Percentiles rank a stretch among this genome's conserved stretches.
Conservation (phyloP, 2,888 invertebrate species). For the Eupithecia subfuscata region DNA sequence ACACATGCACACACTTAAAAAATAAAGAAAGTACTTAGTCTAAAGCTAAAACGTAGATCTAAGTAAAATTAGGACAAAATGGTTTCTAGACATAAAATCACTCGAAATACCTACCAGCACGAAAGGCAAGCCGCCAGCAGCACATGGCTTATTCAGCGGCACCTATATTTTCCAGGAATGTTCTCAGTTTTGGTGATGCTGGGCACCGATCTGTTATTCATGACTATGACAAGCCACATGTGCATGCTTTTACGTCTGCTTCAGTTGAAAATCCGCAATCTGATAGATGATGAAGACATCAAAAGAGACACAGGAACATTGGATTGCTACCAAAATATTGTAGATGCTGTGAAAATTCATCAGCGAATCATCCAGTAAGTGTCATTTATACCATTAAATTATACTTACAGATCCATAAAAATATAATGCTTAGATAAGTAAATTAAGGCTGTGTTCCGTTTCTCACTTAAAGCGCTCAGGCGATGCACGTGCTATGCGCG, state of each 20-base stretch:
- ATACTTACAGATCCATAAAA: background rate
- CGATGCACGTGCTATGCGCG: no score
- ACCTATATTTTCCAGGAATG: slow-evolving; percentile 49
- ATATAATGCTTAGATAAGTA: no score
- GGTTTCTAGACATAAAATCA: background rate
- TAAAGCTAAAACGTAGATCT: no score
- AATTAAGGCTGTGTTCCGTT: no score
- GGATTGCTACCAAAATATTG: slow-evolving; percentile 63
- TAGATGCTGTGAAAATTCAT: slow-evolving; percentile 64
- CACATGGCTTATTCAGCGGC: background rate
- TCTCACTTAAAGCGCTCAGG: no score
- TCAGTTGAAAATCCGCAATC: slow-evolving; percentile 63
- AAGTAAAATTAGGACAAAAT: background rate
- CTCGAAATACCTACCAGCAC: background rate
- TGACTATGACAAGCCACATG: slow-evolving; percentile 73
- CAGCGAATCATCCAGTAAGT: slow-evolving; percentile 67
- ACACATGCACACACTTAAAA: no score
- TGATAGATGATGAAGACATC: slow-evolving; percentile 43
- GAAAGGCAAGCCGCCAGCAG: background rate
- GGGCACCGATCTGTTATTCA: slow-evolving; percentile 68
- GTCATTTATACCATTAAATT: background rate
- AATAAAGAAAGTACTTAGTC: no score
- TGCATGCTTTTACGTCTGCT: slow-evolving; percentile 67
- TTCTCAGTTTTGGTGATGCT: slow-evolving; percentile 69
- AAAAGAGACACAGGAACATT: slow-evolving; percentile 12